Base-by-base conservation (phyloP, 2,113 vertebrate genomes). In the Colaptes auratus region DNA sequence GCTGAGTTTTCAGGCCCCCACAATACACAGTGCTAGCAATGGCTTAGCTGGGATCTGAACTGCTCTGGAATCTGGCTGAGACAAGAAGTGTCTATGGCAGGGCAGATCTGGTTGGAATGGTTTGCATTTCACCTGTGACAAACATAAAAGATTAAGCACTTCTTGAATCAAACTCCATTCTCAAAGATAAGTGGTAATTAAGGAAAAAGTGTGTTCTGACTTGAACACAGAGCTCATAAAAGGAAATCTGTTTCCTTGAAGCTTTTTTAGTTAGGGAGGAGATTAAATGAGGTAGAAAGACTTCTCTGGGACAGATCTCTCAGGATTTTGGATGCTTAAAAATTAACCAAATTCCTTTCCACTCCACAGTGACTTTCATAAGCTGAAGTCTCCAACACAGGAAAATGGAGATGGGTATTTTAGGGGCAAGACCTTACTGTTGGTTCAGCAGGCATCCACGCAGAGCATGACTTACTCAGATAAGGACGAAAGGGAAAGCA, bases 391-490 rank as follows among this genome's bases (percentile, higher is more conserved):
- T 87, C 98, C 98, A 24, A 96, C 95, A 46, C 97, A 97, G 64
- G 98, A 99, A 63, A 97, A 97, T 6, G 61, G 95, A 82, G 98
- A 98, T 35, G 98, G 96, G 21, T 98, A 97, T 55, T 97, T 95
- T 58, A 97, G 97, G 59, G 98, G 97, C 50, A 98, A 98, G 96
- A 98, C 98, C 20, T 97, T 98, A 76, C 89, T 98, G 83, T 92
- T 98, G 96, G 97, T 98, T 16, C 98, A 98, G 92, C 98, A 98
- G 72, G 96, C 98, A 23, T 98, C 98, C 52, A 94, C 97, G 21
- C 98, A 98, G 96, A 97, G 98, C 89, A 98, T 98, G 97, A 98
- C 97, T 71, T 98, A 98, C 25, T 98, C 98, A 0, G 98, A 98
- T 66, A 98, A 98, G 84, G 98, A 98, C 7, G 99, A 99, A 35